Conservation (phyloP, 1,140 invertebrate genomes). For the Listronotus bonariensis region DNA sequence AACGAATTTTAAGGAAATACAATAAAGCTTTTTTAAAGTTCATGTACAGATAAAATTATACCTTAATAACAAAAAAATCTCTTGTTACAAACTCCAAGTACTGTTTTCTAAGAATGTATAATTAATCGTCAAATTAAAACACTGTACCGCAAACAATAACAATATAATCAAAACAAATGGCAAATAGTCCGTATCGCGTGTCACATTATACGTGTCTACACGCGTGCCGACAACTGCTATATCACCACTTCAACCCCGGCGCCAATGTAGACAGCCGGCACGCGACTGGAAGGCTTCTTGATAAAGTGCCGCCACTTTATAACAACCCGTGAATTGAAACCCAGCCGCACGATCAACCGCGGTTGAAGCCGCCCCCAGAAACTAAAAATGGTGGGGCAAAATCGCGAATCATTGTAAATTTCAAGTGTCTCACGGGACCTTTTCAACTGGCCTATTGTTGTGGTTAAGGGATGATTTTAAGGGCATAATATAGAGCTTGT, state of each 20-base stretch:
- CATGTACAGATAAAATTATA: neutral
- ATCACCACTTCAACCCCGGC: too few species aligned
- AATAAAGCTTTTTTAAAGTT: too few species aligned
- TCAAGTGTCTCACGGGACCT: conserved; percentile 16
- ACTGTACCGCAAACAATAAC: too few species aligned
- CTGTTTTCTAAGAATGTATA: too few species aligned
- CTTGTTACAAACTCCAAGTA: too few species aligned
- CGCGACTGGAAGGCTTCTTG: conserved; percentile 36
- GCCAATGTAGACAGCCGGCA: conserved; percentile 17
- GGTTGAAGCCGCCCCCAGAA: conserved; percentile 15
- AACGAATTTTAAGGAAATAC: too few species aligned
- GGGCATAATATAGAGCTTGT: too few species aligned
- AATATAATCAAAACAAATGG: too few species aligned
- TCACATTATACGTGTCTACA: too few species aligned
- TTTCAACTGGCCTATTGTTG: conserved; percentile 8
- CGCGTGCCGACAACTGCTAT: conserved; percentile 10
- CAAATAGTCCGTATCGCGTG: too few species aligned
- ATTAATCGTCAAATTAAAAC: too few species aligned
- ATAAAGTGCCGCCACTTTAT: conserved; percentile 40
- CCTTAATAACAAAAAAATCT: too few species aligned
- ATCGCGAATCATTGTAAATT: conserved; percentile 21
- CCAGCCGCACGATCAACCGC: conserved; percentile 25
- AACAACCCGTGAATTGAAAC: conserved; percentile 20
- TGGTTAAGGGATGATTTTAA: conserved; percentile 3
- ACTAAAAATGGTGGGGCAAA: conserved; percentile 4